phyloP scores from a whole-genome alignment of 2,797 vertebrate species.

The Anguilla pacifica region DNA sequence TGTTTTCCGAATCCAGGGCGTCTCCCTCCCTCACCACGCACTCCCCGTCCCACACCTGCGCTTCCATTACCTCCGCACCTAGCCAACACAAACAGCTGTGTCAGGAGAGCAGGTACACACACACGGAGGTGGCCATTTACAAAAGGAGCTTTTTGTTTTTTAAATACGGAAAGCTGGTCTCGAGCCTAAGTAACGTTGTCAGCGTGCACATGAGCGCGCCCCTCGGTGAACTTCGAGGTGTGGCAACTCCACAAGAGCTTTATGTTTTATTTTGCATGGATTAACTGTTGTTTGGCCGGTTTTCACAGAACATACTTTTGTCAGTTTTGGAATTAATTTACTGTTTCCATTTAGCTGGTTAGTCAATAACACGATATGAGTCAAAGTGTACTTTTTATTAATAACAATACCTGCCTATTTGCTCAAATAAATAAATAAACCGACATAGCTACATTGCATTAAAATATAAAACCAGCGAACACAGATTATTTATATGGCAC shows the following conservation, averaged over 20 bases:
- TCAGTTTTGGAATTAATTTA: background rate
- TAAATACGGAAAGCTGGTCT: background rate
- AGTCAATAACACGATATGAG: background rate
- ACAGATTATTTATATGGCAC: background rate
- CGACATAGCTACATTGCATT: background rate
- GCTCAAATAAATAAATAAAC: background rate
- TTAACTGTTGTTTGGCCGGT: background rate
- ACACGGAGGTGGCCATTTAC: background rate
- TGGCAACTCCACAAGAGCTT: background rate
- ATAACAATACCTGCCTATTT: background rate
- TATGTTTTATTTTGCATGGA: background rate
- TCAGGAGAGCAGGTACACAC: background rate
- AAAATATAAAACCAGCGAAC: background rate
- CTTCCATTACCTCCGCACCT: conserved; percentile 63
- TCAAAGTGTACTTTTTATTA: background rate
- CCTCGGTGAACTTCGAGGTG: background rate
- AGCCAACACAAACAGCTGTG: conserved; percentile 47
- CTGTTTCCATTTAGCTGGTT: background rate
- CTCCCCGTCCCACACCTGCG: conserved; percentile 56
- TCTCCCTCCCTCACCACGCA: conserved; percentile 53
- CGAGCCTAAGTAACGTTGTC: background rate
- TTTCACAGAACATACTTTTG: background rate
- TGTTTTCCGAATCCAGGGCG: conserved; percentile 52
- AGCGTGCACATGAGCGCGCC: background rate
- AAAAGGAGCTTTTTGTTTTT: background rate